phyloP scores from a whole-genome alignment of 2,888 invertebrate species.

The Pterobdella sp. region DNA sequence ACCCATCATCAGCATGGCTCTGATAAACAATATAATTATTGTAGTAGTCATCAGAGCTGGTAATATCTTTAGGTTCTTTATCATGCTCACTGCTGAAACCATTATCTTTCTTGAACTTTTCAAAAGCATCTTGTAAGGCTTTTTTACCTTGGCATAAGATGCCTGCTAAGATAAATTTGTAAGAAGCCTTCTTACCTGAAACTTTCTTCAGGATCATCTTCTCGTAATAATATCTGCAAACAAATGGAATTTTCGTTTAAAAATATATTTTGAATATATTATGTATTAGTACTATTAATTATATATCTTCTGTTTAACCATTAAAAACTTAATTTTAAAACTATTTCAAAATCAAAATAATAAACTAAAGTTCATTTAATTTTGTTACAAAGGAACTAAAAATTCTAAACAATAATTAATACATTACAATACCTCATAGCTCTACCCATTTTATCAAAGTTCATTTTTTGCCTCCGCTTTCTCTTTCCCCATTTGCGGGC shows the following conservation, averaged over 20 bases:
- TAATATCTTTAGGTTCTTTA: not conserved
- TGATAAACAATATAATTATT: no score
- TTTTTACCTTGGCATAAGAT: slow-evolving; percentile 34
- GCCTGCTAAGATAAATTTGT: slow-evolving; percentile 37
- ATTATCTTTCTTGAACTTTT: slow-evolving; percentile 17
- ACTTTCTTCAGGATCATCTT: slow-evolving; percentile 48
- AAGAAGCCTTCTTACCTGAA: slow-evolving; percentile 37
- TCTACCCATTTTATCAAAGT: slow-evolving; percentile 89
- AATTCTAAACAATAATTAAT: no score
- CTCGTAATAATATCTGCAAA: slow-evolving; percentile 49
- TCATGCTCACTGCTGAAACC: not conserved
- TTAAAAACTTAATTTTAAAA: no score
- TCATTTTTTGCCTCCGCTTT: slow-evolving; percentile 93
- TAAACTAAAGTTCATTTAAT: no score
- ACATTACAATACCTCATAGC: slow-evolving; percentile 45
- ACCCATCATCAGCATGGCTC: not conserved
- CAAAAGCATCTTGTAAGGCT: slow-evolving; percentile 23
- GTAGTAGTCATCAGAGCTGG: no score
- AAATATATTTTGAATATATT: not conserved
- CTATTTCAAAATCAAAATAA: no score
- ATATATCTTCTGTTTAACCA: no score
- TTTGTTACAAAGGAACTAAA: no score
- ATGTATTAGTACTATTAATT: no score
- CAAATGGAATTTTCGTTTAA: not conserved
- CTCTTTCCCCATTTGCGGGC: slow-evolving; percentile 88